Evolutionary conservation across 2,113 vertebrate genomes (phyloP).

Genomic region (Dermatemys mawii): DNA sequence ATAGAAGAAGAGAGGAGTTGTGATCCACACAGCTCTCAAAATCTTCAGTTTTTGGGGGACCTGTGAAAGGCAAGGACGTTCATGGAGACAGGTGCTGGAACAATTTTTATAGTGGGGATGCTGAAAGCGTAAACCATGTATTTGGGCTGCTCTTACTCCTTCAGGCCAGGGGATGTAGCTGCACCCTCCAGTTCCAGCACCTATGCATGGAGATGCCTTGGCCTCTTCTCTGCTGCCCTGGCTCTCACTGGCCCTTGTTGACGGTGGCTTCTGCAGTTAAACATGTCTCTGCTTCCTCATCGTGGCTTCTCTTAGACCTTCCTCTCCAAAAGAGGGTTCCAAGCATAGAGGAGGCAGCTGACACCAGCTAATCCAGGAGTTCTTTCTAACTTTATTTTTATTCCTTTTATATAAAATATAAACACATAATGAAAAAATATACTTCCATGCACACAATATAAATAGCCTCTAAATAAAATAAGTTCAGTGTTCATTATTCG

Average conservation of each 20-base stretch:
- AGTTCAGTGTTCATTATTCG: not conserved
- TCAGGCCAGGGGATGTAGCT: too few species aligned
- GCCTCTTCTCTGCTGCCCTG: not conserved
- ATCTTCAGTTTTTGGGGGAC: not conserved
- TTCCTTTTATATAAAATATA: not conserved
- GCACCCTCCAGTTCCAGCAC: too few species aligned
- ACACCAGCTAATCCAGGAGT: not conserved
- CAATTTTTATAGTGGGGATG: too few species aligned
- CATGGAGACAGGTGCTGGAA: fast-evolving
- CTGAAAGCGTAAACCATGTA: too few species aligned
- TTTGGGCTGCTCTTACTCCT: too few species aligned
- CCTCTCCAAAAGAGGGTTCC: not conserved
- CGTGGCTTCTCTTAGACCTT: not conserved
- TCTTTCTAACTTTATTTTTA: not conserved
- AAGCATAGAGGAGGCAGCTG: not conserved
- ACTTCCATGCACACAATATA: not conserved
- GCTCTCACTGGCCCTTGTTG: not conserved
- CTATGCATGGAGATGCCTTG: not conserved
- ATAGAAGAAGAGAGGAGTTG: not conserved
- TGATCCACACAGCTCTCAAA: not conserved
- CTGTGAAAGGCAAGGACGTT: not conserved
- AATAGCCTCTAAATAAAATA: not conserved
- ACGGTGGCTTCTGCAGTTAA: not conserved
- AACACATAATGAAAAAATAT: not conserved
- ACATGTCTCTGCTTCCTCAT: not conserved